phyloP scores from a whole-genome alignment of 1,140 invertebrate genomes.

The Campoletis sonorensis region DNA sequence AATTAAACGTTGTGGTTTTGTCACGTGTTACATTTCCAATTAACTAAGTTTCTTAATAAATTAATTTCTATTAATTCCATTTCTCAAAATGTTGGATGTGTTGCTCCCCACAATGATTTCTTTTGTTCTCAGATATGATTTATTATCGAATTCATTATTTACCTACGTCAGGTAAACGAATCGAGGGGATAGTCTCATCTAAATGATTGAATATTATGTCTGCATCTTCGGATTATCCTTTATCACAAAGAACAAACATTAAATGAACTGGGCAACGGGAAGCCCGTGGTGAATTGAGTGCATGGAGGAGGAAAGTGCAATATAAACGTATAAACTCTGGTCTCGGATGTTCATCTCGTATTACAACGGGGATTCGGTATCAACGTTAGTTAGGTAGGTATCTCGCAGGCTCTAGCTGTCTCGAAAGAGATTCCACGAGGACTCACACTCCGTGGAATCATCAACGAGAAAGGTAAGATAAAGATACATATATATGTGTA shows the following conservation, averaged over 20 bases:
- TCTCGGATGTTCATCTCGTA: constrained; percentile 31
- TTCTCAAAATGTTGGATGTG: not conserved
- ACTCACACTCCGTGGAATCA: not conserved
- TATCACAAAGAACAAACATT: not conserved
- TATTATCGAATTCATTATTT: not conserved
- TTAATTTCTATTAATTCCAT: no score
- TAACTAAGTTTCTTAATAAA: no score
- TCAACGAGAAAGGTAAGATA: not conserved
- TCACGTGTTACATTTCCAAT: no score
- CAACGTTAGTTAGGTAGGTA: constrained; percentile 4
- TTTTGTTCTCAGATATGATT: not conserved
- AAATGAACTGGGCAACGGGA: not conserved
- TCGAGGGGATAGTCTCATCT: not conserved
- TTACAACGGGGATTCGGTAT: constrained; percentile 15
- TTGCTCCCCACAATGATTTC: not conserved
- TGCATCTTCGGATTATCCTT: not conserved
- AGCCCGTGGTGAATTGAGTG: not conserved
- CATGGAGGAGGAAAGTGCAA: not conserved
- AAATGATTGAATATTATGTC: not conserved
- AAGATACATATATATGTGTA: not conserved
- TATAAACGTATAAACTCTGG: constrained; percentile 25
- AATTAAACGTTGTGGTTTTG: no score
- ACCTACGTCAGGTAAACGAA: not conserved
- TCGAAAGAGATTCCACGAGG: constrained; percentile 8
- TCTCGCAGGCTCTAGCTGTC: constrained; percentile 1